phyloP scores from a whole-genome alignment of 2,797 vertebrate species.

The Tiaroga cobitis region DNA sequence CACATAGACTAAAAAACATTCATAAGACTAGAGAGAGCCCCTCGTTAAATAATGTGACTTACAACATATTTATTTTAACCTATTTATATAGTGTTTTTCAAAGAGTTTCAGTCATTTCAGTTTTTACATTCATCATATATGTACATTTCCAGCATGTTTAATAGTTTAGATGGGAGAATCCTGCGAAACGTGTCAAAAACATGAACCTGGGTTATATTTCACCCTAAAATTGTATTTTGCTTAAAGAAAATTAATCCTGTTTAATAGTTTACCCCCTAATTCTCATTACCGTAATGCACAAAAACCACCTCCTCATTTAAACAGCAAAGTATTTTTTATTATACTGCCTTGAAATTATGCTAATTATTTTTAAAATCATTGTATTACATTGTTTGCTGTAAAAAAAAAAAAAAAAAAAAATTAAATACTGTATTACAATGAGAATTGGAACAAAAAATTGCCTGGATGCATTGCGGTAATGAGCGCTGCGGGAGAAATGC shows the following conservation, averaged over 20 bases:
- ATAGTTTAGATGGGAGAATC: slow-evolving; percentile 21
- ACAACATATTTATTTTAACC: slow-evolving; percentile 81
- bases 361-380: neutral
- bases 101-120: slow-evolving; percentile 58
- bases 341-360: neutral
- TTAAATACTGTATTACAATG: slow-evolving; percentile 1
- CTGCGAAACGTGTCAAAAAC: neutral
- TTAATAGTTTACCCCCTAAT: neutral
- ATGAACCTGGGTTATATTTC: neutral
- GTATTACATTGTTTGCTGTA: neutral
- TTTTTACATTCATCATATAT: neutral
- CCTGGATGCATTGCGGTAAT: neutral
- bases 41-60: slow-evolving; percentile 76
- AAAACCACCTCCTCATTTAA: neutral
- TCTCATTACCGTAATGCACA: slow-evolving; percentile 3
- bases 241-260: neutral
- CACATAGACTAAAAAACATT: neutral
- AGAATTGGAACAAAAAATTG: neutral
- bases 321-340: neutral
- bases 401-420: neutral
- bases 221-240: neutral
- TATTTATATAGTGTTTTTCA: slow-evolving; percentile 77
- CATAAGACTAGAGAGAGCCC: slow-evolving; percentile 47
- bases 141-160: slow-evolving; percentile 38
- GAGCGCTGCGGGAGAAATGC: neutral